Percentiles rank a stretch among this genome's conserved stretches.
Conservation (phyloP, 2,888 invertebrate genomes). For the Sinohyriopsis cumingii region DNA sequence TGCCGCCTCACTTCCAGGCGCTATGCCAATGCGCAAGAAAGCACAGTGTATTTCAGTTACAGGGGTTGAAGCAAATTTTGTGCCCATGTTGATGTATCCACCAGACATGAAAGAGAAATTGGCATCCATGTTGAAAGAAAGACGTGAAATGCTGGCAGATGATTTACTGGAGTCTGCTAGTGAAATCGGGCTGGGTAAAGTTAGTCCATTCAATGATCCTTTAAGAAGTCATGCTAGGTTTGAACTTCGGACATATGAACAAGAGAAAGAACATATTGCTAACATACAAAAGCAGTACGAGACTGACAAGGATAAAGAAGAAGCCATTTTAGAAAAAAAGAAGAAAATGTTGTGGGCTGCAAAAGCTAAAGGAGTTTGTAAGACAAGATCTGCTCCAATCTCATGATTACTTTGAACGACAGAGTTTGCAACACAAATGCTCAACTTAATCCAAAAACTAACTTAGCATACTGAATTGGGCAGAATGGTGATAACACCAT, state of each 20-base stretch:
- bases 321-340: conserved; percentile 52
- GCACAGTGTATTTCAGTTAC: conserved; percentile 45
- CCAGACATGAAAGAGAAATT: conserved; percentile 56
- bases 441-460: too few relatives aligned
- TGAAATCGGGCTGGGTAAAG: conserved; percentile 52
- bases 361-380: conserved; percentile 46
- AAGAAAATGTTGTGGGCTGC: conserved; percentile 60
- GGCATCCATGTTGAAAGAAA: conserved; percentile 43
- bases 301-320: conserved; percentile 42
- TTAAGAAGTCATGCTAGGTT: conserved; percentile 64
- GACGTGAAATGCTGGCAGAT: conserved; percentile 35
- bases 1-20: conserved; percentile 50
- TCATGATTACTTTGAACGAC: background rate
- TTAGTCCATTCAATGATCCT: conserved; percentile 65
- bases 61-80: conserved; percentile 48
- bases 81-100: conserved; percentile 69
- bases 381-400: conserved; percentile 20
- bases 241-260: conserved; percentile 65
- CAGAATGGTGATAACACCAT: too few relatives aligned
- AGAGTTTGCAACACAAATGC: background rate
- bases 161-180: conserved; percentile 38
- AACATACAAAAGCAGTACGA: conserved; percentile 48
- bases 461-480: too few relatives aligned
- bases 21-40: conserved; percentile 27
- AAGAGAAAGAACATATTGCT: conserved; percentile 56